These are phyloP conservation scores for Meiosimyza platycephala DNA, from an alignment of 2,888 invertebrate genomes.

Conservation along the genomic window DNA sequence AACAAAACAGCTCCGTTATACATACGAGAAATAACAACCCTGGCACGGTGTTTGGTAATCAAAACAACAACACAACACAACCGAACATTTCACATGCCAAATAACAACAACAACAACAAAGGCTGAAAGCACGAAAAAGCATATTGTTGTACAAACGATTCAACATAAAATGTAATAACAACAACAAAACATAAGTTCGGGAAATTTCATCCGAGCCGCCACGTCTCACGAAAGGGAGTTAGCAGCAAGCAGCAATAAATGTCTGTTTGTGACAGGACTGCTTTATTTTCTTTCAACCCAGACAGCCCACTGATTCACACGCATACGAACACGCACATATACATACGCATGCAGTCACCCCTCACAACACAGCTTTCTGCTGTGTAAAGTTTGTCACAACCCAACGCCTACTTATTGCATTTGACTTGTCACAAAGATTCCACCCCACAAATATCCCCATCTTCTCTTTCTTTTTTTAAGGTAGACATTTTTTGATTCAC, in stretches of 20 bases:
- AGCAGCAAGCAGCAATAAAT: slow-evolving; percentile 18
- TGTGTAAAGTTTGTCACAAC: not conserved
- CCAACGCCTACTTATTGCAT: not conserved
- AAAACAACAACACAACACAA: slow-evolving; percentile 5
- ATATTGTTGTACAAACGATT: slow-evolving; percentile 22
- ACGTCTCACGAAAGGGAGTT: slow-evolving; percentile 21
- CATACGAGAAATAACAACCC: slow-evolving; percentile 17
- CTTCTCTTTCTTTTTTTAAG: not conserved
- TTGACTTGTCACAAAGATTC: slow-evolving; percentile 5
- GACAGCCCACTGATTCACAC: not conserved
- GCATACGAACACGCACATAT: not conserved
- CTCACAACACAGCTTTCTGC: not conserved
- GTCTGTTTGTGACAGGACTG: slow-evolving; percentile 36
- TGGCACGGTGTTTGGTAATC: slow-evolving; percentile 1
- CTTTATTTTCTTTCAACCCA: slow-evolving; percentile 17
- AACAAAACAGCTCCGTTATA: not conserved
- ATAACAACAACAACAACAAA: not conserved
- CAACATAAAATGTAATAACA: slow-evolving; percentile 1
- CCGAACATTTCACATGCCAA: slow-evolving; percentile 9
- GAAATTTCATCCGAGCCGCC: slow-evolving; percentile 13
- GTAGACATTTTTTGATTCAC: not conserved
- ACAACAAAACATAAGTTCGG: slow-evolving; percentile 24
- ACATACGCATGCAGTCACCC: not conserved
- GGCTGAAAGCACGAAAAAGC: slow-evolving; percentile 3
- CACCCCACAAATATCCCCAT: not conserved